These are phyloP conservation scores for Myripristis murdjan DNA, from an alignment of 2,797 vertebrate genomes.

Conservation along the genomic window DNA sequence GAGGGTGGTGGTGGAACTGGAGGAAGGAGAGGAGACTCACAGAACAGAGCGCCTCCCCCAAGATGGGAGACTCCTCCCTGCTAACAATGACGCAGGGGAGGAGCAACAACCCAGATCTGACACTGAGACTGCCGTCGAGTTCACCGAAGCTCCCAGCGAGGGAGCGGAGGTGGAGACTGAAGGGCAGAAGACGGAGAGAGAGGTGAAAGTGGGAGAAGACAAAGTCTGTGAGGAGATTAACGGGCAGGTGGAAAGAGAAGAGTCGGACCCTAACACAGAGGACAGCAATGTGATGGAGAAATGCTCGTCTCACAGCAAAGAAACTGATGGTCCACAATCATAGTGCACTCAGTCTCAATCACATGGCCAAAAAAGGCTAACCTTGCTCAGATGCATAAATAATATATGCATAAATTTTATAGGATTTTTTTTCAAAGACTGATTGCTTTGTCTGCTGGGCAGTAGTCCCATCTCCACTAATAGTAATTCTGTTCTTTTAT, in stretches of 20 bases:
- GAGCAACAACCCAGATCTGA: slow-evolving; percentile 4
- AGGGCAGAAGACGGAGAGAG: background rate
- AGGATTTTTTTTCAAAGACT: background rate
- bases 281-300: slow-evolving; percentile 20
- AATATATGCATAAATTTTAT: background rate
- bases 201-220: slow-evolving; percentile 3
- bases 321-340: background rate
- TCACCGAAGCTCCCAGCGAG: slow-evolving; percentile 7
- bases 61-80: background rate
- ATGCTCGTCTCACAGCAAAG: background rate
- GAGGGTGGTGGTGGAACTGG: background rate
- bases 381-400: background rate
- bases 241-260: slow-evolving; percentile 11
- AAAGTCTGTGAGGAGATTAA: background rate
- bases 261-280: background rate
- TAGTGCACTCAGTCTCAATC: background rate
- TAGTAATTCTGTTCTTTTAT: background rate
- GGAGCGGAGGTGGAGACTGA: slow-evolving; percentile 9
- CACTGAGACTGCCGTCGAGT: slow-evolving; percentile 26
- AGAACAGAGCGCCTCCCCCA: background rate
- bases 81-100: slow-evolving; percentile 1
- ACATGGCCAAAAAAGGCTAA: background rate
- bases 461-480: background rate
- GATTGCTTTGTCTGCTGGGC: background rate
- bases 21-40: slow-evolving; percentile 22